A percentile compares a stretch with the other conserved stretches of the same genome.
phyloP scores from a whole-genome alignment of 1,140 invertebrate species.

The Saccostrea glomerata region DNA sequence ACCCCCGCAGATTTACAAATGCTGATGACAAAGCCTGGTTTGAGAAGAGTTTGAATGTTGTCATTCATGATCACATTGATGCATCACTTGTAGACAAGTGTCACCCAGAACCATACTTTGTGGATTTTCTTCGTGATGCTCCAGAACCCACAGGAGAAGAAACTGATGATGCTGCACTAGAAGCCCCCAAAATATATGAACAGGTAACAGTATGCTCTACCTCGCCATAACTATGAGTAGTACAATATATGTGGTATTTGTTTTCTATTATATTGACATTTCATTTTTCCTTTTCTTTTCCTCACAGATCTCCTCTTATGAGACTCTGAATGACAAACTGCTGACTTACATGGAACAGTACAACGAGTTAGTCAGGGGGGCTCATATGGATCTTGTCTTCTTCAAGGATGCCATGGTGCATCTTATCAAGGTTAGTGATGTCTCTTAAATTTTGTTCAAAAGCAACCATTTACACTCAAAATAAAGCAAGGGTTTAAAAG shows the following conservation, averaged over 20 bases:
- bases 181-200: conserved; percentile 96
- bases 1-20: conserved; percentile 67
- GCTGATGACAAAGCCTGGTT: conserved; percentile 75
- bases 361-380: conserved; percentile 96
- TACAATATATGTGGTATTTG: too few relatives aligned
- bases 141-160: conserved; percentile 97
- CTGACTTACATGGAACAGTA: conserved; percentile 95
- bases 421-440: conserved; percentile 86
- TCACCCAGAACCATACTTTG: conserved; percentile 76
- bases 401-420: conserved; percentile 98
- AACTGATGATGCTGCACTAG: conserved; percentile 90
- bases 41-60: conserved; percentile 30
- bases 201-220: conserved; percentile 80
- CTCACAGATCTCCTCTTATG: conserved; percentile 83
- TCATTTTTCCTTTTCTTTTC: neutral
- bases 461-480: too few relatives aligned
- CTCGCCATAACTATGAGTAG: too few relatives aligned
- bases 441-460: too few relatives aligned
- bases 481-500: too few relatives aligned
- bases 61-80: conserved; percentile 56
- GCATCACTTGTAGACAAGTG: conserved; percentile 59
- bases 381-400: conserved; percentile 97
- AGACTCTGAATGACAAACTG: conserved; percentile 89
- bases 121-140: conserved; percentile 87
- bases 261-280: neutral